Evolutionary conservation across 2,113 vertebrate species (phyloP).

Genomic region (Microcebus tavaratra): DNA sequence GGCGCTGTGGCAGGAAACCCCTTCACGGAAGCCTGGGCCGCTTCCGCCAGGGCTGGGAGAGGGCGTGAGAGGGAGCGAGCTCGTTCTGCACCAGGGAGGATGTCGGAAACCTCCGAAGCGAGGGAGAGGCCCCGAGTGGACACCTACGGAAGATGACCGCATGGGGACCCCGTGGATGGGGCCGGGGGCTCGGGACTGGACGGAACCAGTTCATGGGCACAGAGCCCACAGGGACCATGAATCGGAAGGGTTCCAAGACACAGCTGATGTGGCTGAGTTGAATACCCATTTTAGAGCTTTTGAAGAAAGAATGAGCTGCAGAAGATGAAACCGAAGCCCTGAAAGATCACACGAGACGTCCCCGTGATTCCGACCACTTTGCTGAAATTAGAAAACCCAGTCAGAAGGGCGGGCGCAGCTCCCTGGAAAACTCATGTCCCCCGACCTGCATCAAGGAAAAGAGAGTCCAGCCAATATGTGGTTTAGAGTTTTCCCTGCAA

Average conservation of each 20-base stretch:
- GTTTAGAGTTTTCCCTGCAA: background rate
- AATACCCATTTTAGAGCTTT: background rate
- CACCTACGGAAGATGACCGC: no score
- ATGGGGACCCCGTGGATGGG: fast-evolving
- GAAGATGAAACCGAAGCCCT: background rate
- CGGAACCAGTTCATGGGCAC: no score
- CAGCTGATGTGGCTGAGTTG: fast-evolving
- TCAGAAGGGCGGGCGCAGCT: background rate
- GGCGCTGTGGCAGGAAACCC: background rate
- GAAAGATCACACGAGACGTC: background rate
- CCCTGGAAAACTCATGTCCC: fast-evolving
- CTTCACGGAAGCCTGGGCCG: background rate
- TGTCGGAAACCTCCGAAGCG: fast-evolving
- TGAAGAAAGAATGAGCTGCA: background rate
- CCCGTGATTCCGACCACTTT: background rate
- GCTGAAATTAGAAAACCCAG: background rate
- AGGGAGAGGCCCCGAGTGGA: background rate
- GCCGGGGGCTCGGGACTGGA: no score
- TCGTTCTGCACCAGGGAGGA: no score
- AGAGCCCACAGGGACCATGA: fast-evolving
- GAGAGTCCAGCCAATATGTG: fast-evolving
- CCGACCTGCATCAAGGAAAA: no score
- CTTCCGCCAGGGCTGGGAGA: fast-evolving
- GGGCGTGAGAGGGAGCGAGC: fast-evolving
- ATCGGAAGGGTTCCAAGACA: background rate